These are phyloP conservation scores for Kryptolebias marmoratus DNA, from an alignment of 2,113 vertebrate species.

Conservation along the genomic window DNA sequence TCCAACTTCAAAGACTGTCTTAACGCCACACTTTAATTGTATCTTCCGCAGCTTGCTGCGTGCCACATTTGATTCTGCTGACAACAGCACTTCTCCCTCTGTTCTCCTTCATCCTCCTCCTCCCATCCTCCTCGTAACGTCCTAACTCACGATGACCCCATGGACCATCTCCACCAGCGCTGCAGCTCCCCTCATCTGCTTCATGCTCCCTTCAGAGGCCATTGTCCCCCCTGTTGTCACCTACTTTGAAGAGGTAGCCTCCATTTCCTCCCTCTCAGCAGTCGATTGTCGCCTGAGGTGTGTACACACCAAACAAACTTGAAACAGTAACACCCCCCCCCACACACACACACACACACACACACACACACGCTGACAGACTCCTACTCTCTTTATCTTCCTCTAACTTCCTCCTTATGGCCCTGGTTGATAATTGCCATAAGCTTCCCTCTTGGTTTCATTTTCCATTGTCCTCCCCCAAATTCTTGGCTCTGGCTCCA, in stretches of 20 bases:
- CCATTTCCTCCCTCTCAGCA: constrained; percentile 71
- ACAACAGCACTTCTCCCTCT: constrained; percentile 73
- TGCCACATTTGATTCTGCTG: constrained; percentile 83
- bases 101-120: constrained; percentile 68
- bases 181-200: constrained; percentile 62
- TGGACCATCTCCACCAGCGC: constrained; percentile 17
- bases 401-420: constrained; percentile 82
- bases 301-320: constrained; percentile 80
- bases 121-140: constrained; percentile 40
- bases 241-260: constrained; percentile 72
- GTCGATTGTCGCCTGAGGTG: constrained; percentile 64
- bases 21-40: constrained; percentile 85
- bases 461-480: constrained; percentile 91
- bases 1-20: constrained; percentile 87
- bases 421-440: constrained; percentile 87
- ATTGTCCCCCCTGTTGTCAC: constrained; percentile 75
- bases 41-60: constrained; percentile 80
- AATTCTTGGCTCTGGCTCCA: constrained; percentile 95
- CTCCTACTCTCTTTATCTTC: constrained; percentile 63
- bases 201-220: constrained; percentile 62
- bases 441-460: constrained; percentile 88
- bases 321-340: constrained; percentile 73
- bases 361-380: constrained; percentile 32
- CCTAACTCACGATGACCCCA: constrained; percentile 33
- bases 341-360: background rate